Conservation (phyloP, 2,113 vertebrate genomes). For the Perognathus longimembris region DNA sequence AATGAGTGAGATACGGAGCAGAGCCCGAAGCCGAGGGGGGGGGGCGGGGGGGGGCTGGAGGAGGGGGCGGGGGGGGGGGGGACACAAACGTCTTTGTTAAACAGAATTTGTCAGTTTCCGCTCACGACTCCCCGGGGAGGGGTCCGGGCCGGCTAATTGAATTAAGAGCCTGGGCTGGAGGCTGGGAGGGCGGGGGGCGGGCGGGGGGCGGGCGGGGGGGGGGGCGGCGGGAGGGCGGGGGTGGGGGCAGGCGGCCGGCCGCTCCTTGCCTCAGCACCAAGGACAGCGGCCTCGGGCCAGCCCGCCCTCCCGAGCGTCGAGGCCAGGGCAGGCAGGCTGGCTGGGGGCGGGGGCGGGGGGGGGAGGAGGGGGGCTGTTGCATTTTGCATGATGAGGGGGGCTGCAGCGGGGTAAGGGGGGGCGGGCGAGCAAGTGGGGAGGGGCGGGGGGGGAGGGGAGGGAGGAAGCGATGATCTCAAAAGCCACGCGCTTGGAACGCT, state of each 20-base stretch:
- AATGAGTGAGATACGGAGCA: constrained; percentile 87
- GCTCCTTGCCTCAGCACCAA: constrained; percentile 78
- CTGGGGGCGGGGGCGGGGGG: too few relatives aligned
- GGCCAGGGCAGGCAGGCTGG: too few relatives aligned
- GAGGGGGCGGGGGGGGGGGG: constrained; percentile 26
- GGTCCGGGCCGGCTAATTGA: constrained; percentile 94
- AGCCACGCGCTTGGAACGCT: neutral
- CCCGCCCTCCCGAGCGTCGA: too few relatives aligned
- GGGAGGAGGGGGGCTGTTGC: constrained; percentile 82
- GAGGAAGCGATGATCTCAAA: constrained; percentile 36
- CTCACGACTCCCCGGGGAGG: constrained; percentile 88
- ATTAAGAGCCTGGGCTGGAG: constrained; percentile 89
- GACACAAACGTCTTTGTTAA: constrained; percentile 92
- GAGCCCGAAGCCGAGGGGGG: constrained; percentile 63
- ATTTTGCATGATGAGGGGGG: constrained; percentile 85
- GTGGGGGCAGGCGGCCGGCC: constrained; percentile 70
- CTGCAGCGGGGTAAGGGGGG: neutral
- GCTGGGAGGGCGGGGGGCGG: constrained; percentile 68
- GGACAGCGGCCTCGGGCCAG: constrained; percentile 88
- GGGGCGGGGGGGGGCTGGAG: constrained; percentile 29
- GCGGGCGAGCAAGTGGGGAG: neutral
- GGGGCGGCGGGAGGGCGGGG: constrained; percentile 77
- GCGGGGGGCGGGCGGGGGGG: constrained; percentile 86
- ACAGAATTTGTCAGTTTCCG: constrained; percentile 84
- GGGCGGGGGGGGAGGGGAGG: neutral